phyloP scores from a whole-genome alignment of 2,797 vertebrate species.

The Mustela erminea region DNA sequence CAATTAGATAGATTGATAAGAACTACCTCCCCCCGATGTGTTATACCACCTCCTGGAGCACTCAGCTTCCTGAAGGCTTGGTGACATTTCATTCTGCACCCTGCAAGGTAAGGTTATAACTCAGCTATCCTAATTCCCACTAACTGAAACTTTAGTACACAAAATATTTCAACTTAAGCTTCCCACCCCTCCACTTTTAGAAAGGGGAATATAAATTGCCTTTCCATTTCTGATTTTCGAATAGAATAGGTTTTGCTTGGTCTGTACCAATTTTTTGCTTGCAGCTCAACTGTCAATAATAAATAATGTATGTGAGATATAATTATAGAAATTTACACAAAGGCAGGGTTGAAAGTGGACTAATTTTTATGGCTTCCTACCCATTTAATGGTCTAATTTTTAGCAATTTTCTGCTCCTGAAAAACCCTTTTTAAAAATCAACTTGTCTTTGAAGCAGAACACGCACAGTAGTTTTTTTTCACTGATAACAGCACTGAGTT shows the following conservation, averaged over 20 bases:
- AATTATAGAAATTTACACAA: slow-evolving; percentile 70
- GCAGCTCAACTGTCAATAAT: slow-evolving; percentile 55
- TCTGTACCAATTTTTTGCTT: slow-evolving; percentile 51
- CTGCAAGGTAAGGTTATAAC: background rate
- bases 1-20: slow-evolving; percentile 44
- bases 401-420: slow-evolving; percentile 71
- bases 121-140: slow-evolving; percentile 43
- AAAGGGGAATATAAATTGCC: slow-evolving; percentile 52
- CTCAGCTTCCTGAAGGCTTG: slow-evolving; percentile 55
- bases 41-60: background rate
- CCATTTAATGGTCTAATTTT: slow-evolving; percentile 71
- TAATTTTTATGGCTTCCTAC: slow-evolving; percentile 66
- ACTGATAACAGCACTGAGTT: slow-evolving; percentile 10
- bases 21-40: background rate
- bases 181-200: background rate
- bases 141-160: slow-evolving; percentile 35
- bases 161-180: slow-evolving; percentile 52
- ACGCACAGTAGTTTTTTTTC: background rate
- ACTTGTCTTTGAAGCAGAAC: slow-evolving; percentile 63
- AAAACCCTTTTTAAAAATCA: slow-evolving; percentile 67
- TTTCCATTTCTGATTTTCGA: slow-evolving; percentile 61
- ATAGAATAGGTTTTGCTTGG: slow-evolving; percentile 47
- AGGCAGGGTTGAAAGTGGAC: slow-evolving; percentile 59
- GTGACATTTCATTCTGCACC: slow-evolving; percentile 34
- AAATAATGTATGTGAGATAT: slow-evolving; percentile 63